Percentiles rank a stretch among this genome's conserved stretches.
Evolutionary conservation across 2,113 vertebrate species (phyloP).

Genomic region (Australoheros scitulus): DNA sequence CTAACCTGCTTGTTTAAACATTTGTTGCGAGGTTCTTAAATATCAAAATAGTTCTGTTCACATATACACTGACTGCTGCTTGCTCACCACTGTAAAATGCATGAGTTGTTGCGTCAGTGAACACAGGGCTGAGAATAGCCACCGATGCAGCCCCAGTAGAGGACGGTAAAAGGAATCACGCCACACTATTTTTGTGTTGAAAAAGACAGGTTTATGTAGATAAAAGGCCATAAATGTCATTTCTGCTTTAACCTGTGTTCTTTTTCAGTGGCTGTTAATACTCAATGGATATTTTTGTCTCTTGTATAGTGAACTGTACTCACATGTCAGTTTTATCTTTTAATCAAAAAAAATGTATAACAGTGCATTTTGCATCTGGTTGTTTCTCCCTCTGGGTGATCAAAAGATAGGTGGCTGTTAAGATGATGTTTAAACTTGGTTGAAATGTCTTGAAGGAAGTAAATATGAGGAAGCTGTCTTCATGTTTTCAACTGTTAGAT

Average conservation of each 20-base stretch:
- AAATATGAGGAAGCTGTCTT: constrained; percentile 14
- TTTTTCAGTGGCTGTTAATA: background rate
- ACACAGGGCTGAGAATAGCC: constrained; percentile 8
- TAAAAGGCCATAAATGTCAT: constrained; percentile 13
- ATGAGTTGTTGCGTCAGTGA: constrained; percentile 5
- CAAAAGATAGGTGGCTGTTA: background rate
- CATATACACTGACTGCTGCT: background rate
- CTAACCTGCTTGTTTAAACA: background rate
- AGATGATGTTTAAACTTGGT: background rate
- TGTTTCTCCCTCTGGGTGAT: background rate
- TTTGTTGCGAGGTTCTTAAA: background rate
- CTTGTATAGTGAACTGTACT: background rate
- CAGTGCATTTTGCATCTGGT: background rate
- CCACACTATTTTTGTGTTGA: background rate
- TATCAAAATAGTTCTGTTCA: background rate
- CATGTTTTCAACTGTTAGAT: background rate
- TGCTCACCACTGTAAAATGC: background rate
- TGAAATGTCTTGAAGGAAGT: constrained; percentile 13
- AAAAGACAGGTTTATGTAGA: constrained; percentile 14
- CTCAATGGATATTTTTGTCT: background rate
- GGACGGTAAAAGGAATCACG: background rate
- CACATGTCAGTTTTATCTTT: background rate
- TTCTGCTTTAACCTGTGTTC: background rate
- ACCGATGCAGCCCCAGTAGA: background rate
- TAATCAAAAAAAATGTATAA: background rate